These are phyloP conservation scores for Oncorhynchus kisutch DNA, from an alignment of 2,113 vertebrate species.

Conservation along the genomic window DNA sequence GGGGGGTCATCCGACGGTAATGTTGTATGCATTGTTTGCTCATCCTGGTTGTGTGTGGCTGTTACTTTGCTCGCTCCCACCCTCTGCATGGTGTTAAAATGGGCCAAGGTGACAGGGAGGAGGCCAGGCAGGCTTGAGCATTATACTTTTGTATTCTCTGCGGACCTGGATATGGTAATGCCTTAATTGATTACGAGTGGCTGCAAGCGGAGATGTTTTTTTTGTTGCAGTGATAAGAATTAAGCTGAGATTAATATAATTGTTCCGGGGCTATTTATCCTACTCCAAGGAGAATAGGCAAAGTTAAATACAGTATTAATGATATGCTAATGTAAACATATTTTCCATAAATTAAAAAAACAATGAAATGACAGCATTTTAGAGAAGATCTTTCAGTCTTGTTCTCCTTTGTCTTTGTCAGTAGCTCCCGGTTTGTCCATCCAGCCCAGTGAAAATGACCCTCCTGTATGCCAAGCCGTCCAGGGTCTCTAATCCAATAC, in stretches of 20 bases:
- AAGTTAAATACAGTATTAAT: not conserved
- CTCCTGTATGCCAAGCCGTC: not conserved
- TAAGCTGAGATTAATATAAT: slow-evolving; percentile 4
- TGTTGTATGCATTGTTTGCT: not conserved
- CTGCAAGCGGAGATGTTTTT: not conserved
- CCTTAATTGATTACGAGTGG: slow-evolving; percentile 24
- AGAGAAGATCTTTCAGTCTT: not conserved
- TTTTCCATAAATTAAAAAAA: not conserved
- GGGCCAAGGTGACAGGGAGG: slow-evolving; percentile 1
- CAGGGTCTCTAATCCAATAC: not conserved
- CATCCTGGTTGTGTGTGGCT: not conserved
- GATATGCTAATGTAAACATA: not conserved
- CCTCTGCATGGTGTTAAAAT: not conserved
- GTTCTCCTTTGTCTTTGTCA: not conserved
- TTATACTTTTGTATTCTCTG: slow-evolving; percentile 16
- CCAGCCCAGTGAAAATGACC: not conserved
- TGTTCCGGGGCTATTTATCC: not conserved
- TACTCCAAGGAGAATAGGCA: not conserved
- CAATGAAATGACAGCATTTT: not conserved
- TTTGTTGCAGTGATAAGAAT: slow-evolving; percentile 9
- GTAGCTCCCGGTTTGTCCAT: not conserved
- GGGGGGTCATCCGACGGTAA: not conserved
- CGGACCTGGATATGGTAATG: slow-evolving; percentile 21
- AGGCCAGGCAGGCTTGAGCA: not conserved
- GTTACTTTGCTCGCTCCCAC: not conserved